Evolutionary conservation across 2,113 vertebrate genomes (phyloP).

Genomic region (Budorcas taxicolor): DNA sequence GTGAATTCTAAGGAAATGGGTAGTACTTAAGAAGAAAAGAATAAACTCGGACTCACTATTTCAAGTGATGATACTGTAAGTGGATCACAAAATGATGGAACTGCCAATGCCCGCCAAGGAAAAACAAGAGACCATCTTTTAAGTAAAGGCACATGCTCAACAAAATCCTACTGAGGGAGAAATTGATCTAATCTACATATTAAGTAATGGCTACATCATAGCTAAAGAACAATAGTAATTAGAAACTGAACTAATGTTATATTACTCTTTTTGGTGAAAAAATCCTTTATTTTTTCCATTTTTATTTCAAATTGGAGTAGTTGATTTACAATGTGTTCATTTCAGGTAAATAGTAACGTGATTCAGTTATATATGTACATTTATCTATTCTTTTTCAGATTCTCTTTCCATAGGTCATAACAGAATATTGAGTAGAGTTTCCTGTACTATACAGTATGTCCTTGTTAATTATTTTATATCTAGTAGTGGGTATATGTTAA

Average conservation of each 20-base stretch:
- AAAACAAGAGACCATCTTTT: not conserved
- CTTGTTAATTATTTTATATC: not conserved
- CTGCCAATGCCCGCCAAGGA: not conserved
- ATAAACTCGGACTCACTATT: not conserved
- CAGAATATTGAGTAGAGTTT: not conserved
- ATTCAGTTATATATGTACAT: not conserved
- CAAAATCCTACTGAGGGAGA: not conserved
- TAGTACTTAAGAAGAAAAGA: constrained; percentile 21
- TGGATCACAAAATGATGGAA: not conserved
- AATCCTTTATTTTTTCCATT: not conserved
- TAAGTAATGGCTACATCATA: not conserved
- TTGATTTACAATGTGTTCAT: not conserved
- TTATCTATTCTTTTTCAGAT: not conserved
- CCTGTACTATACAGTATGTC: not conserved
- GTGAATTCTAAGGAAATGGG: constrained; percentile 26
- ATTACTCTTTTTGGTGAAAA: not conserved
- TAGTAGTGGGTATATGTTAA: not conserved
- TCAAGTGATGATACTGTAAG: not conserved
- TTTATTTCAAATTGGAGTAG: not conserved
- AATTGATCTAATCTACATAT: not conserved
- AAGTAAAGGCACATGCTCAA: not conserved
- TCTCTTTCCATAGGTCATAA: not conserved
- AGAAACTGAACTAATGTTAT: not conserved
- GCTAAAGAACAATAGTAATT: not conserved
- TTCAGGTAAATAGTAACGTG: not conserved